These are phyloP conservation scores for Notiomystis cincta DNA, from an alignment of 2,113 vertebrate genomes.

Conservation along the genomic window DNA sequence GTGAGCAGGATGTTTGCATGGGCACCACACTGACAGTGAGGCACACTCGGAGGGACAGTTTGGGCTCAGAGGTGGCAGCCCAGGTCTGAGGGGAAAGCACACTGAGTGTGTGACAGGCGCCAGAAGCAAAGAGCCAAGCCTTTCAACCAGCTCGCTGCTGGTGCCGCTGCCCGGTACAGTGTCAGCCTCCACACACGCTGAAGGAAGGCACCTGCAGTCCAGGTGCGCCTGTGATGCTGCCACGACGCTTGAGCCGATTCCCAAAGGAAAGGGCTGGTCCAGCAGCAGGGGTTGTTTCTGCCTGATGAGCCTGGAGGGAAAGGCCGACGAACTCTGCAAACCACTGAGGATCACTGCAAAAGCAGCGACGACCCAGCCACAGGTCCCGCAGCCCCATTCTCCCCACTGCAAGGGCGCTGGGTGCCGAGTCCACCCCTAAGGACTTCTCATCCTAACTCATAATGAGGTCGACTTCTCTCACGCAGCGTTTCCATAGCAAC, in stretches of 20 bases:
- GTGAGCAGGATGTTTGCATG: not conserved
- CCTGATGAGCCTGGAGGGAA: not conserved
- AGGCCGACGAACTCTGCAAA: not conserved
- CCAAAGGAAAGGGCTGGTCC: not conserved
- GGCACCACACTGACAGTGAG: not conserved
- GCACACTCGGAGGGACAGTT: not conserved
- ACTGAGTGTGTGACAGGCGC: no score
- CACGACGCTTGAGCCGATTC: fast-evolving
- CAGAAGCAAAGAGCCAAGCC: not conserved
- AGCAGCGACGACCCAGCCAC: not conserved
- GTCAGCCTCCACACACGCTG: not conserved
- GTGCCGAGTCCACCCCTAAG: not conserved
- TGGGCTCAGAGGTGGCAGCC: not conserved
- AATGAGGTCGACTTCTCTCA: slow-evolving; percentile 24
- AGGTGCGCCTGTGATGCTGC: not conserved
- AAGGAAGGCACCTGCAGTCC: not conserved
- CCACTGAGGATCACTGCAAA: not conserved
- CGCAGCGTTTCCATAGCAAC: slow-evolving; percentile 43
- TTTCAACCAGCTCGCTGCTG: not conserved
- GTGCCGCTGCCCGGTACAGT: fast-evolving
- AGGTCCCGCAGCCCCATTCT: not conserved
- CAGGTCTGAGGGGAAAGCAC: not conserved
- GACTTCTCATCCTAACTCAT: not conserved
- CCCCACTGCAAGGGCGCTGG: not conserved
- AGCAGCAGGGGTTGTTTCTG: not conserved